Base-by-base conservation (phyloP, 2,797 vertebrate genomes). In the Phrynocephalus guinanensis region DNA sequence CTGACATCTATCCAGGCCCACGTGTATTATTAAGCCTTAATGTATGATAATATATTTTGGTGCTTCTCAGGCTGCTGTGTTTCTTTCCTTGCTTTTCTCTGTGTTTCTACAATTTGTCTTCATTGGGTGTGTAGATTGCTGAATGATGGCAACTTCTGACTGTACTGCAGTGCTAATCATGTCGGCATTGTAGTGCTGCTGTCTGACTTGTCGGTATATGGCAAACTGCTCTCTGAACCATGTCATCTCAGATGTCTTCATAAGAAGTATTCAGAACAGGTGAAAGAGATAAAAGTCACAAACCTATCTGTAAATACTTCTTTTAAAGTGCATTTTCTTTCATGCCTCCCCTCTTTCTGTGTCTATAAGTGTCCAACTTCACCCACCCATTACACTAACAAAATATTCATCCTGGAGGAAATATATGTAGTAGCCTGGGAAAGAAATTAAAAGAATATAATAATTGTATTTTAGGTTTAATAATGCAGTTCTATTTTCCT, bases 31-130 rank as follows among this genome's bases (percentile, higher is more conserved):
- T 70, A 82, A 82, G 26, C 71, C 28, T 72, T 85, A 89, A 76
- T 81, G 1, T 77, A 87, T 87, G 70, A 66, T 90, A 84, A 80
- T 76, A 71, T 71, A 60, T 79, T 81, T 90, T 26, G 6, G 56
- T 84, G 30, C 85, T 26, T 84, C 50, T 50, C 48, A 5, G 30
- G 68, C 24, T 75, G 28, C 48, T 70, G 13, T 60, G 76, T 80
- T 33, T 68, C 18, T 83, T 68, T 38, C 6, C 48, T 56, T 52
- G n/a, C 28, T 63, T 75, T 68, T 60, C 63, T 16, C 30, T 80
- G 18, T 80, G 30, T 70, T 81, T 86, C 71, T 81, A 81, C 60
- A 67, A 76, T 81, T 75, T 81, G 33, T 79, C 44, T 86, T 79
- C 30, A 56, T 67, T 79, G 56, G 81, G 79, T 83, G 18, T 73